A percentile compares a stretch with the other conserved stretches of the same genome.
Conservation (phyloP, 2,113 vertebrate species). For the Rhynchomys soricoides region DNA sequence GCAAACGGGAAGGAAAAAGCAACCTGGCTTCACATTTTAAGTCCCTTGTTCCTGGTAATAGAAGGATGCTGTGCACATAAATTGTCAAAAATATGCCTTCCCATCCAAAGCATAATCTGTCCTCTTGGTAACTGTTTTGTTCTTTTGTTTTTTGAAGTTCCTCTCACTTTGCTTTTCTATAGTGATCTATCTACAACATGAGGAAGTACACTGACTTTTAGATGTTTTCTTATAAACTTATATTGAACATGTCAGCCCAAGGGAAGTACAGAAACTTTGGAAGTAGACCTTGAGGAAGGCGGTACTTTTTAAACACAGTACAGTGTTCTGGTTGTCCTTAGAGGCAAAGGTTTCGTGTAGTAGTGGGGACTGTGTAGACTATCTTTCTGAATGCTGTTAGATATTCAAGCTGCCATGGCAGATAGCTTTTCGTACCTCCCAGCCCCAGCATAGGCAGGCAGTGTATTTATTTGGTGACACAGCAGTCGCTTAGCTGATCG, state of each 20-base stretch:
- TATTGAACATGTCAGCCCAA: constrained; percentile 4
- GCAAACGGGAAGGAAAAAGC: neutral
- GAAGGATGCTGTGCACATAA: neutral
- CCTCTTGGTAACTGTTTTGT: neutral
- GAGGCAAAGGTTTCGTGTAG: neutral
- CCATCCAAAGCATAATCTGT: neutral
- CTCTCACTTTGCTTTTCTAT: neutral
- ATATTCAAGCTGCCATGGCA: neutral
- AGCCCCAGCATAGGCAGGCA: neutral
- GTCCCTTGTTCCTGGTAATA: neutral
- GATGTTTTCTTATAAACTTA: constrained; percentile 46
- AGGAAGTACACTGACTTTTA: constrained; percentile 15
- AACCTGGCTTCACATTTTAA: neutral
- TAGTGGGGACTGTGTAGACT: neutral
- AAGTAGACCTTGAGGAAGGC: constrained; percentile 4
- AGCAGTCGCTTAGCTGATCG: neutral
- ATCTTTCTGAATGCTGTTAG: neutral
- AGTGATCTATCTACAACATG: too few relatives aligned
- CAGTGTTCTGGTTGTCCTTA: neutral
- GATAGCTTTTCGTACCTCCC: neutral
- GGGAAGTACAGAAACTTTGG: neutral
- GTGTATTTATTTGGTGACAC: neutral
- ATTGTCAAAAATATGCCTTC: neutral
- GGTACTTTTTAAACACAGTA: neutral
- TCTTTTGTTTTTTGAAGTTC: neutral